Conservation (phyloP, 2,113 vertebrate species). For the Blennius ocellaris region DNA sequence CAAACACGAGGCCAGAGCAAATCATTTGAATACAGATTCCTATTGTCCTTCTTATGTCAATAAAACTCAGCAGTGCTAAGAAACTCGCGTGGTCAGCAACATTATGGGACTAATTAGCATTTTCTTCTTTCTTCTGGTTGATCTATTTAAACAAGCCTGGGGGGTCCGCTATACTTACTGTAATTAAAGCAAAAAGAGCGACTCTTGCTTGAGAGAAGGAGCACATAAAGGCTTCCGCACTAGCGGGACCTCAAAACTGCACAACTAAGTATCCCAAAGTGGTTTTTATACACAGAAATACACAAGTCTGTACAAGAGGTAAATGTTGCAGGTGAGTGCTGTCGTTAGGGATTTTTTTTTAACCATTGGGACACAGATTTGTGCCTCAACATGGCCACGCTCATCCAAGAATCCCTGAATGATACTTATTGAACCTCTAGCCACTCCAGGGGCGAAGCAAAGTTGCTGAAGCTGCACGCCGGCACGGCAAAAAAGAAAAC, state of each 20-base stretch:
- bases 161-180: conserved; percentile 78
- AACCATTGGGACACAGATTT: conserved; percentile 24
- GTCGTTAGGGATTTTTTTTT: conserved; percentile 38
- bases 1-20: conserved; percentile 51
- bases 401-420: conserved; percentile 37
- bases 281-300: conserved; percentile 58
- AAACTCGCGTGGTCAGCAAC: conserved; percentile 81
- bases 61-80: conserved; percentile 76
- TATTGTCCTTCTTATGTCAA: conserved; percentile 82
- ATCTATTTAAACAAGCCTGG: conserved; percentile 81
- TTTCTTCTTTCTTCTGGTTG: conserved; percentile 82
- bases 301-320: conserved; percentile 42
- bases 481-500: conserved; percentile 42
- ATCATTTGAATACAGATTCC: conserved; percentile 80
- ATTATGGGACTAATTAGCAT: conserved; percentile 81
- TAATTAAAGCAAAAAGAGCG: conserved; percentile 80
- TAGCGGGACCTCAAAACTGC: conserved; percentile 46
- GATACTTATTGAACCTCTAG: conserved; percentile 57
- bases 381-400: conserved; percentile 26
- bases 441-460: conserved; percentile 54
- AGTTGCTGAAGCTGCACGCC: conserved; percentile 77
- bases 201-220: conserved; percentile 59
- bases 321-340: conserved; percentile 50
- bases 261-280: conserved; percentile 54
- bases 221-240: conserved; percentile 62